Evolutionary conservation across 2,113 vertebrate genomes (phyloP), one percentile per base, ranked within the genome.

Genomic region (Burhinus oedicnemus): DNA sequence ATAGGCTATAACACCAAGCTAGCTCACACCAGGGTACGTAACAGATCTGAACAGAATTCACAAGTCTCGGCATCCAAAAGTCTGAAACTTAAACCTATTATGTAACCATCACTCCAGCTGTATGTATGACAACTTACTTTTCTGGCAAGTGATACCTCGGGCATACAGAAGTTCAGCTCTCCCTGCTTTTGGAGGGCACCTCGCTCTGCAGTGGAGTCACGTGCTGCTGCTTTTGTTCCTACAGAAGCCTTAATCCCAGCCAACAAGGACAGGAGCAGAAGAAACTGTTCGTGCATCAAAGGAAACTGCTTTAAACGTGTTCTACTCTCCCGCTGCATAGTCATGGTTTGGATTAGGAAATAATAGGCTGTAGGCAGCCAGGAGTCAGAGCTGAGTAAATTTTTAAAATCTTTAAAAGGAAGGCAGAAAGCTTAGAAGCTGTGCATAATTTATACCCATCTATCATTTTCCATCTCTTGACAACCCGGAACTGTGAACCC

Each of bases 281-380:
- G 51, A 83, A 94, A 75, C 12, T 45, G 38, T 54, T 77, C 8
- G 5, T 85, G n/a, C 70, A 74, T 93, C 92, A 95, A 89, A 97
- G 45, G 85, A 92, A 92, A 94, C 47, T 82, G 12, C 40, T 95
- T 83, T 93, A 82, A 93, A 85, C 64, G 26, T 93, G 62, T 89
- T 94, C 70, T 91, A 4, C 83, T 76, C 47, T 94, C 82, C 86
- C 90, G 71, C 85, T 89, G 85, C 71, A 80, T 5, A 83, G 84
- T 90, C 88, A 93, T 8, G 23, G 42, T 82, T 95, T 95, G 80
- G 91, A 96, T 96, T 95, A 96, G 78, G 79, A 96, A 93, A 96
- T 95, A 97, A 96, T 78, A 91, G 54, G 55, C 47, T 93, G 34
- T 38, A 96, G 70, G 90, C 71, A 94, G 71, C 52, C 81, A 93